phyloP scores from a whole-genome alignment of 1,140 invertebrate genomes.

The Nasonia longicornis region DNA sequence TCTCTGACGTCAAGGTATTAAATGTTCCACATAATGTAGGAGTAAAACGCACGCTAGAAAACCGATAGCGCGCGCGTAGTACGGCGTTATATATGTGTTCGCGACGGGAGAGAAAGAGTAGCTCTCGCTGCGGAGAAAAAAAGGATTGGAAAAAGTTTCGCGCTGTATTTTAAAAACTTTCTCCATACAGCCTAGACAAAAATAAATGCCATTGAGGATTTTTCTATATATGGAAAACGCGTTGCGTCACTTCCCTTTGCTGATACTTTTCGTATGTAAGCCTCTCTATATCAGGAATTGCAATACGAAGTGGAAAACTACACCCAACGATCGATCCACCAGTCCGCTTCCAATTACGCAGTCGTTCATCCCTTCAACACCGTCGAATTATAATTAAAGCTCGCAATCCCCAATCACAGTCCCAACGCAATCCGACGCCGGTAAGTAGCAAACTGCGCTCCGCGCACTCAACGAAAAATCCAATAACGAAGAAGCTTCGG shows the following conservation, averaged over 20 bases:
- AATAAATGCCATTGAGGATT: slow-evolving; percentile 14
- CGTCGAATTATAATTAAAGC: no score
- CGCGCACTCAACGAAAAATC: background rate
- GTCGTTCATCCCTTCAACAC: background rate
- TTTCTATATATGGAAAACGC: background rate
- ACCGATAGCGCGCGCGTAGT: background rate
- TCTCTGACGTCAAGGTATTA: slow-evolving; percentile 22
- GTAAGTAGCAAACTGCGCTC: background rate
- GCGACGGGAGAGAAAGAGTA: background rate
- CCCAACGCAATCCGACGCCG: background rate
- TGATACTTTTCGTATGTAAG: no score
- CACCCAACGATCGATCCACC: no score
- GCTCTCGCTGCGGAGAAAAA: background rate
- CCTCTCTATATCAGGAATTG: no score
- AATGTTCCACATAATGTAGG: slow-evolving; percentile 23
- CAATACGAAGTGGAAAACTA: no score
- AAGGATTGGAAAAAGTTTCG: slow-evolving; percentile 21
- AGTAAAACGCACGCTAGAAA: slow-evolving; percentile 12
- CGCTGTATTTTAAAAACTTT: slow-evolving; percentile 20
- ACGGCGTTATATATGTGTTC: no score
- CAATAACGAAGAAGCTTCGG: background rate
- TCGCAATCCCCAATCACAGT: no score
- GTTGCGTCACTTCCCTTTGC: background rate
- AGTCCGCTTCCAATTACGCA: background rate
- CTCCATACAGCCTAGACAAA: background rate